Conservation (phyloP, 2,888 invertebrate species). For the Ceraclea dissimilis region DNA sequence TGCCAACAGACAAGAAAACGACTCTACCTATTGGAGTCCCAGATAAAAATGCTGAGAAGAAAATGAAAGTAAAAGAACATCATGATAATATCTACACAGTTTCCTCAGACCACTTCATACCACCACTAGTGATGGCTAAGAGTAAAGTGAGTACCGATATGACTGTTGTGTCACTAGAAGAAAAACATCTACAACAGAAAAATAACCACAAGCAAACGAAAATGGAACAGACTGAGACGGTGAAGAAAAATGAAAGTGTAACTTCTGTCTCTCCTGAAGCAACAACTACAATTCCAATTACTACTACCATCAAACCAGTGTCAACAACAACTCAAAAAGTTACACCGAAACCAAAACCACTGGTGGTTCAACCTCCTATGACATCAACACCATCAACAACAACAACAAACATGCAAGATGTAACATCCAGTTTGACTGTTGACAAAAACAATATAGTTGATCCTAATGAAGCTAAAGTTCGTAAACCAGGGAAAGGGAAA, state of each 20-base stretch:
- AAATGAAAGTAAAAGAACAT: conserved; percentile 38
- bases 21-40: conserved; percentile 34
- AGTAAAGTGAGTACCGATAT: conserved; percentile 45
- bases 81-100: conserved; percentile 43
- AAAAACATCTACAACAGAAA: conserved; percentile 39
- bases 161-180: conserved; percentile 44
- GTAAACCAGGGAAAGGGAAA: conserved; percentile 24
- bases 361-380: conserved; percentile 12
- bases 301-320: background rate
- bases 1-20: conserved; percentile 9
- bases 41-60: conserved; percentile 34
- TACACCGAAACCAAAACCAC: conserved; percentile 3
- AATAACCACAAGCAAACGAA: background rate
- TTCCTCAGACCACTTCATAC: conserved; percentile 46
- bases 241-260: background rate
- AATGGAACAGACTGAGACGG: background rate
- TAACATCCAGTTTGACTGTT: conserved; percentile 7
- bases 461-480: conserved; percentile 7
- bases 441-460: conserved; percentile 12
- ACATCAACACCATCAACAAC: conserved; percentile 29
- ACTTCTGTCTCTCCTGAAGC: background rate
- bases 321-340: background rate
- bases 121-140: conserved; percentile 47
- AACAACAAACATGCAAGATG: conserved; percentile 23
- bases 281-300: background rate